Evolutionary conservation across 2,113 vertebrate species (phyloP).

Genomic region (Telmatochromis brichardi): DNA sequence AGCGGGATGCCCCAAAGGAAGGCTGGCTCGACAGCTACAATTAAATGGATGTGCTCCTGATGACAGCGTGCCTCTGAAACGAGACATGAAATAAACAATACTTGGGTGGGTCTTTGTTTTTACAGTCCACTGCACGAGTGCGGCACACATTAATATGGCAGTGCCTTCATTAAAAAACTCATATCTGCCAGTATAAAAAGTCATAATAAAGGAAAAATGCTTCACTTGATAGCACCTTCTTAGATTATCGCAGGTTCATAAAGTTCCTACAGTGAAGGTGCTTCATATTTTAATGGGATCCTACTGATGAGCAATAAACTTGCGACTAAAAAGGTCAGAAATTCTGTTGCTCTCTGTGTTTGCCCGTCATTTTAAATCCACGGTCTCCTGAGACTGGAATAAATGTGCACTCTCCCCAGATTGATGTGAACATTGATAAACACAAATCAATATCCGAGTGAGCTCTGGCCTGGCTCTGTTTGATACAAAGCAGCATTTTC

Average conservation of each 20-base stretch:
- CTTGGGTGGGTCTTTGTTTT: background rate
- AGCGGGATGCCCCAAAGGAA: conserved; percentile 20
- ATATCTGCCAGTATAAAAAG: background rate
- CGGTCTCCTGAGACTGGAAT: background rate
- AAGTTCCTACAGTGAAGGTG: background rate
- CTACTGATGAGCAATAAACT: background rate
- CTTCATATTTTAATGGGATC: background rate
- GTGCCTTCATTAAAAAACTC: background rate
- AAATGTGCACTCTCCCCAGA: background rate
- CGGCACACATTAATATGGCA: background rate
- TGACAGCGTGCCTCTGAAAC: conserved; percentile 18
- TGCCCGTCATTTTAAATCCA: background rate
- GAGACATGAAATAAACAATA: background rate
- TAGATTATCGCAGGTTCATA: background rate
- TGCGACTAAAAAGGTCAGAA: background rate
- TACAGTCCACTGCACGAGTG: background rate
- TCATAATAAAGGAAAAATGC: background rate
- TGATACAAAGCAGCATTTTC: background rate
- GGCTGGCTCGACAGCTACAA: background rate
- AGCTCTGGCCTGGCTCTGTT: background rate
- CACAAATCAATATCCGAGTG: background rate
- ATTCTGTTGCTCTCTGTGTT: background rate
- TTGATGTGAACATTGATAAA: background rate
- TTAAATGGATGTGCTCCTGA: background rate
- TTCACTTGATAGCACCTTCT: background rate